Evolutionary conservation across 2,797 vertebrate species (phyloP), one percentile per base, ranked within the genome.

Genomic region (Chelmon rostratus): DNA sequence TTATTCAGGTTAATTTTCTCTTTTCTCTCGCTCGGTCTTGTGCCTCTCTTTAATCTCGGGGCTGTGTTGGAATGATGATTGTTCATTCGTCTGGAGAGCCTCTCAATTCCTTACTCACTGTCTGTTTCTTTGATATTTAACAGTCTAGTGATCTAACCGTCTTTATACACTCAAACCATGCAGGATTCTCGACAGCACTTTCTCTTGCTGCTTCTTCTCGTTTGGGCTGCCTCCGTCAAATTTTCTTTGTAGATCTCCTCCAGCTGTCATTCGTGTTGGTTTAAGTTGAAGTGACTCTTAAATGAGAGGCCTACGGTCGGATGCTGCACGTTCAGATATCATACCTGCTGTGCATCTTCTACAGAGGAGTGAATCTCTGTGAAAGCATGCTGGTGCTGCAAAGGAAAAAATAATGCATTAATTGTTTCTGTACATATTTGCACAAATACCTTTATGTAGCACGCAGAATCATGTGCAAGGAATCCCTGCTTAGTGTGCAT

Each of bases 51-150:
- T 84, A 74, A 67, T 79, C 52, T 68, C 23, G 3, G 13, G 73
- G 38, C 59, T 63, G 46, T 44, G 23, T 38, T 65, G 15, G 31
- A 78, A 62, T 69, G 68, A 67, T 57, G 53, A 64, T n/a, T 37
- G 23, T 83, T 87, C 62, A 65, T 88, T 71, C 73, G 35, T 77
- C 76, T 68, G 42, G n/a, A 73, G 69, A 81, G 44, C 49, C 13
- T 57, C 44, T 63, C 68, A 1, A 11, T 67, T 76, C 31, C 16
- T 73, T 33, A 4, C 21, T 68, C 58, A 19, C 16, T 50, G 37
- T 68, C 64, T 66, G 33, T 38, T 73, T 58, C 75, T 84, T 80
- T 86, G 71, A 85, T 57, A 81, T 75, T 38, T 54, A 54, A 77
- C 77, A 70, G 54, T 78, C 8, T 10, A 40, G 63, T 63, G 37